Conservation (phyloP, 2,113 vertebrate species). For the Coptodon rendalli region DNA sequence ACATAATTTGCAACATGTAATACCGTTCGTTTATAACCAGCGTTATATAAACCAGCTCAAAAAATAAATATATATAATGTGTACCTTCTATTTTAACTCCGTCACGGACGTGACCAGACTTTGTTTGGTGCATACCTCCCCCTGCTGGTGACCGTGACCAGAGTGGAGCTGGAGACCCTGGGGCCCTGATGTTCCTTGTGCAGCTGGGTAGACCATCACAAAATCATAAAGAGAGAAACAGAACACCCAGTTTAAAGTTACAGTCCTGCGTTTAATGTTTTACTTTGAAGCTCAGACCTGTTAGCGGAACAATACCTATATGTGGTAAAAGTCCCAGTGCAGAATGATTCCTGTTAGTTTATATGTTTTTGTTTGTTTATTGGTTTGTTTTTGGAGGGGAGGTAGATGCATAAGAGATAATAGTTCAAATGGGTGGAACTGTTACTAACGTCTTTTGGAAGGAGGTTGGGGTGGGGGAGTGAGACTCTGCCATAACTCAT, state of each 20-base stretch:
- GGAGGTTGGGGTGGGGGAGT: neutral
- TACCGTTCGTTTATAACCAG: neutral
- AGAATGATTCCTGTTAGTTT: neutral
- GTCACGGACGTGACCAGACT: neutral
- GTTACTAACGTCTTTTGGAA: neutral
- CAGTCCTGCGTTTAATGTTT: neutral
- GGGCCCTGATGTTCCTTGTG: slow-evolving; percentile 29
- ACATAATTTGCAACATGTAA: neutral
- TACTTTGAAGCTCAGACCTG: neutral
- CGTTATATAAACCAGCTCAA: neutral
- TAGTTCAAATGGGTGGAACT: neutral
- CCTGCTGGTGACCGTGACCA: slow-evolving; percentile 21
- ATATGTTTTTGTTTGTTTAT: neutral
- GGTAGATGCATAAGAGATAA: neutral
- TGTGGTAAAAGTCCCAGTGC: neutral
- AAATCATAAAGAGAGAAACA: neutral
- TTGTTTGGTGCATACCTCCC: slow-evolving; percentile 41
- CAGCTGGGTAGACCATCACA: neutral
- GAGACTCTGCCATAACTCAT: neutral
- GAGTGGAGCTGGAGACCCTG: slow-evolving; percentile 25
- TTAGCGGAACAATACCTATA: neutral
- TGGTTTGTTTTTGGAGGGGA: neutral
- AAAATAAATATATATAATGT: neutral
- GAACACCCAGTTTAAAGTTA: neutral
- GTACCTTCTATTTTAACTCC: neutral